Conservation (phyloP, 2,113 vertebrate species). For the Pogona vitticeps region DNA sequence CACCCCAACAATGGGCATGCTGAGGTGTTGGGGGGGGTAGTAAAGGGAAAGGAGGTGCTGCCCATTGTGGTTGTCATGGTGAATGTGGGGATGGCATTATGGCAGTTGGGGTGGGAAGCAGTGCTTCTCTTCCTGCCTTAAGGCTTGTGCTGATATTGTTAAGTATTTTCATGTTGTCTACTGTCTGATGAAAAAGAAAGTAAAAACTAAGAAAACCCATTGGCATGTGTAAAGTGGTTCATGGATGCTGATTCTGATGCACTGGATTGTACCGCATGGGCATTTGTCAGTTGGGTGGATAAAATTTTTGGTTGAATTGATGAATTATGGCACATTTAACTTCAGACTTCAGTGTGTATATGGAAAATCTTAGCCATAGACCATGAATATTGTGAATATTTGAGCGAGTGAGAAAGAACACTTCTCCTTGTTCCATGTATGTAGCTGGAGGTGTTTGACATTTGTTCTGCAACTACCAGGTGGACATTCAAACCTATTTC, state of each 20-base stretch:
- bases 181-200: too few relatives aligned
- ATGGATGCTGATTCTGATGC: not conserved
- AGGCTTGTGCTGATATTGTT: too few relatives aligned
- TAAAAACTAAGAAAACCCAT: not conserved
- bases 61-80: too few relatives aligned
- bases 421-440: not conserved
- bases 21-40: too few relatives aligned
- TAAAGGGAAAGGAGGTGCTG: too few relatives aligned
- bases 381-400: not conserved
- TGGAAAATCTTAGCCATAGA: not conserved
- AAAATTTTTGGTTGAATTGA: not conserved
- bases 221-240: not conserved
- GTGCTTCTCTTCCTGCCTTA: too few relatives aligned
- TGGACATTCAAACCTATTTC: not conserved
- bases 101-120: too few relatives aligned
- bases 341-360: accelerated
- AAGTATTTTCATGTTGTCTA: too few relatives aligned
- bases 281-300: not conserved
- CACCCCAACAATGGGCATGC: too few relatives aligned
- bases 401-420: not conserved
- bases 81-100: too few relatives aligned
- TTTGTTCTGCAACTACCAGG: not conserved
- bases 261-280: not conserved
- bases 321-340: accelerated
- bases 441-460: not conserved